phyloP scores from a whole-genome alignment of 2,888 invertebrate genomes.

The Lymantria dispar region DNA sequence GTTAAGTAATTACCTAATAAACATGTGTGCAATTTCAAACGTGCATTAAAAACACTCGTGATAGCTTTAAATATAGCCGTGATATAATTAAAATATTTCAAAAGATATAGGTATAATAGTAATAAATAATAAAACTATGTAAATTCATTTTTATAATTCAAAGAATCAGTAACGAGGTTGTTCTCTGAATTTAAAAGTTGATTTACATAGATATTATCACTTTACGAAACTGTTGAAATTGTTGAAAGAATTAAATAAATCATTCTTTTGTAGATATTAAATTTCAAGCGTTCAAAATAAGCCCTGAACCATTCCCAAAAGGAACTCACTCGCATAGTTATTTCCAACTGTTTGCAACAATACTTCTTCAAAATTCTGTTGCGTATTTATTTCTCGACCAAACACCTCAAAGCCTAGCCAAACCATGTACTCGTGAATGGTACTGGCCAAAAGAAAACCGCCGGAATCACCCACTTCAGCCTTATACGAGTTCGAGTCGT shows the following conservation, averaged over 20 bases:
- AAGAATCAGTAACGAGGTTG: neutral
- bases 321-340: slow-evolving; percentile 80
- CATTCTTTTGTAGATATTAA: neutral
- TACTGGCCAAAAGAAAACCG: slow-evolving; percentile 89
- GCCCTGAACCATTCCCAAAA: slow-evolving; percentile 18
- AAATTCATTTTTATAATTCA: neutral
- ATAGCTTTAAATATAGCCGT: slow-evolving; percentile 2
- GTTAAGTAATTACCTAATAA: neutral
- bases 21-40: slow-evolving; percentile 10
- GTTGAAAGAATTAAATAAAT: neutral
- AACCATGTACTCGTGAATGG: slow-evolving; percentile 84
- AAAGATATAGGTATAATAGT: neutral
- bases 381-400: slow-evolving; percentile 58
- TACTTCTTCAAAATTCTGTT: slow-evolving; percentile 73
- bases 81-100: neutral
- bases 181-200: neutral
- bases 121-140: neutral
- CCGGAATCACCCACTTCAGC: slow-evolving; percentile 86
- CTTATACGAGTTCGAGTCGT: slow-evolving; percentile 87
- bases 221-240: neutral
- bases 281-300: neutral
- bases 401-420: slow-evolving; percentile 48
- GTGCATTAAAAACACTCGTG: slow-evolving; percentile 19
- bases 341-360: slow-evolving; percentile 74
- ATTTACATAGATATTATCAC: neutral